A percentile compares a stretch with the other conserved stretches of the same genome.
phyloP scores from a whole-genome alignment of 2,888 invertebrate species.

The Autographa gamma region DNA sequence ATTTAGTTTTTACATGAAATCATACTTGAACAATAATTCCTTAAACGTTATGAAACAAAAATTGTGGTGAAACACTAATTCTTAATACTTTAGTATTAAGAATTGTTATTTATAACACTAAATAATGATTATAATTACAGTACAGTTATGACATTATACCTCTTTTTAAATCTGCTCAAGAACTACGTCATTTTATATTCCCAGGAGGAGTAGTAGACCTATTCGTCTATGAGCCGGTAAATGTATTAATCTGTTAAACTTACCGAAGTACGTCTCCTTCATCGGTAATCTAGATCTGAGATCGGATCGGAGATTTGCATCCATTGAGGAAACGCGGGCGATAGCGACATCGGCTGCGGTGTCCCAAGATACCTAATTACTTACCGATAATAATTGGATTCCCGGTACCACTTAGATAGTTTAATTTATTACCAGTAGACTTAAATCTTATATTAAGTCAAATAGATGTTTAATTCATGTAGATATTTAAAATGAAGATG shows the following conservation, averaged over 20 bases:
- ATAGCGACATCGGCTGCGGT: conserved; percentile 40
- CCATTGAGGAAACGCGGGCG: conserved; percentile 55
- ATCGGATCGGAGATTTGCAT: conserved; percentile 61
- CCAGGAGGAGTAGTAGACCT: neutral
- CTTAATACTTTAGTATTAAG: too few relatives aligned
- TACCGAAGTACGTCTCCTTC: conserved; percentile 34
- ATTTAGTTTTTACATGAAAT: too few relatives aligned
- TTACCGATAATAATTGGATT: conserved; percentile 68
- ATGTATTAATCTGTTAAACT: conserved; percentile 46
- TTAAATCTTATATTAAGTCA: conserved; percentile 50
- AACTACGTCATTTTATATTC: neutral
- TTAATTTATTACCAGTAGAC: conserved; percentile 58
- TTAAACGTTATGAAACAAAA: too few relatives aligned
- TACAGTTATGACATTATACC: too few relatives aligned
- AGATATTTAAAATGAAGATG: conserved; percentile 30
- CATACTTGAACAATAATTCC: too few relatives aligned
- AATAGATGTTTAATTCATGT: conserved; percentile 51
- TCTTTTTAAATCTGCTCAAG: too few relatives aligned
- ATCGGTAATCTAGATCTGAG: conserved; percentile 56
- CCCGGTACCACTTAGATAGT: conserved; percentile 59
- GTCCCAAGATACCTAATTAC: conserved; percentile 67
- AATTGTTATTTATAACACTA: too few relatives aligned
- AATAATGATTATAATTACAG: too few relatives aligned
- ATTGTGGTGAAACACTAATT: too few relatives aligned
- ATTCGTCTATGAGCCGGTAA: neutral